Percentiles rank a stretch among this genome's conserved stretches.
phyloP scores from a whole-genome alignment of 2,113 vertebrate genomes.

The Albula glossodonta region DNA sequence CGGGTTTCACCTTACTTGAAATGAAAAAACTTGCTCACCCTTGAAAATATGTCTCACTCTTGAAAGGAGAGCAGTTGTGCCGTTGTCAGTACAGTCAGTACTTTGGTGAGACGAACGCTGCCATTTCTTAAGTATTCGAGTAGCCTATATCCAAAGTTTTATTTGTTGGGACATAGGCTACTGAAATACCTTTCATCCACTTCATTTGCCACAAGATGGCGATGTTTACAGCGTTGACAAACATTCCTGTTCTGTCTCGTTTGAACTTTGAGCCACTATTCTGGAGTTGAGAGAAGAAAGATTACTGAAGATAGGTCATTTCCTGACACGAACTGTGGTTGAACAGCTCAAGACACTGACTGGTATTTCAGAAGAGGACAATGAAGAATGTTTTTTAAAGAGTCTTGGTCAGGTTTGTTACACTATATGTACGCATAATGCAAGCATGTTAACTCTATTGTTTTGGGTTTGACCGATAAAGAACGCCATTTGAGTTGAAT shows the following conservation, averaged over 20 bases:
- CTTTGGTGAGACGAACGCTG: neutral
- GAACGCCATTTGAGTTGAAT: neutral
- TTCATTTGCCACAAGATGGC: constrained; percentile 1
- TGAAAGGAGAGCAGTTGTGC: too few species aligned
- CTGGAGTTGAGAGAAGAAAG: neutral
- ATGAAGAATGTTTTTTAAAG: neutral
- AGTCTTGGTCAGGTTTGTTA: constrained; percentile 21
- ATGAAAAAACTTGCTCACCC: neutral
- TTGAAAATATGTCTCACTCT: too few species aligned
- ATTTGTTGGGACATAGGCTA: neutral
- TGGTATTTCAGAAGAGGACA: neutral
- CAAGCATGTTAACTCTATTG: neutral
- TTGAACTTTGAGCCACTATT: constrained; percentile 23
- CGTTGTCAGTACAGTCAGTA: neutral
- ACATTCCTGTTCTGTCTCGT: neutral
- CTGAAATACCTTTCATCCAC: neutral
- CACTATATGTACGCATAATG: neutral
- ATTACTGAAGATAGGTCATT: neutral
- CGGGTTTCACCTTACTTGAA: neutral
- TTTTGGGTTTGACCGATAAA: neutral
- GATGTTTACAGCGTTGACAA: neutral
- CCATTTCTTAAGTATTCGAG: neutral
- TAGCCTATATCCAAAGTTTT: neutral
- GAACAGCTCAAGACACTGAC: neutral
- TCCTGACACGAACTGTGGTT: neutral